Evolutionary conservation across 2,888 invertebrate genomes (phyloP).

Genomic region (Nephrotoma flavescens): DNA sequence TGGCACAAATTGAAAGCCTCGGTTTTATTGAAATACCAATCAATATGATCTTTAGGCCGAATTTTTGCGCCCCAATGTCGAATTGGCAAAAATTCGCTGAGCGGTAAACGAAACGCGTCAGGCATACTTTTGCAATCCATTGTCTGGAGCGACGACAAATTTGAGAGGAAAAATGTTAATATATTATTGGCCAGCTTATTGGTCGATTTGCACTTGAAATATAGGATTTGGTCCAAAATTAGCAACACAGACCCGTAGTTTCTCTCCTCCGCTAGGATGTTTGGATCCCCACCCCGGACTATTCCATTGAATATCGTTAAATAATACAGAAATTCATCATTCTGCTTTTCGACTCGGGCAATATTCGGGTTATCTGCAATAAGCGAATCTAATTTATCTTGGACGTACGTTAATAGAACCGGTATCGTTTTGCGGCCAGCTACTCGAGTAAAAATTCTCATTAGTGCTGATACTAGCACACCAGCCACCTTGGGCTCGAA

Average conservation of each 20-base stretch:
- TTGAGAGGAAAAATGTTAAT: slow-evolving; percentile 40
- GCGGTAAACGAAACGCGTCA: slow-evolving; percentile 43
- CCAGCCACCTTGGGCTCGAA: slow-evolving; percentile 76
- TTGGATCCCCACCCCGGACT: slow-evolving; percentile 51
- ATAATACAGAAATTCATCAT: slow-evolving; percentile 64
- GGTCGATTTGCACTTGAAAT: slow-evolving; percentile 52
- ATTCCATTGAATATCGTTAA: slow-evolving; percentile 57
- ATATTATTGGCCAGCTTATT: slow-evolving; percentile 45
- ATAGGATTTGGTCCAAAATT: slow-evolving; percentile 55
- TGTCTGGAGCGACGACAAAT: slow-evolving; percentile 46
- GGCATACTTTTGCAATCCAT: slow-evolving; percentile 46
- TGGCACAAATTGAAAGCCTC: slow-evolving; percentile 54
- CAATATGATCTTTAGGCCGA: slow-evolving; percentile 45
- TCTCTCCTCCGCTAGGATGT: slow-evolving; percentile 37
- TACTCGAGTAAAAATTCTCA: slow-evolving; percentile 47
- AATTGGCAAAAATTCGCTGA: slow-evolving; percentile 55
- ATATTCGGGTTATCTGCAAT: slow-evolving; percentile 49
- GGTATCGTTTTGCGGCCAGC: slow-evolving; percentile 56
- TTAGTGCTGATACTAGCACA: slow-evolving; percentile 57
- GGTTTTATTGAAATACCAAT: slow-evolving; percentile 64
- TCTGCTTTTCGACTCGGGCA: slow-evolving; percentile 57
- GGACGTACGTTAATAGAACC: slow-evolving; percentile 56
- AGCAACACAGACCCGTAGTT: slow-evolving; percentile 47
- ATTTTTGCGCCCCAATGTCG: slow-evolving; percentile 57
- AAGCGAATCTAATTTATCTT: slow-evolving; percentile 46